phyloP scores from a whole-genome alignment of 2,888 invertebrate genomes.

The Tipula lateralis region DNA sequence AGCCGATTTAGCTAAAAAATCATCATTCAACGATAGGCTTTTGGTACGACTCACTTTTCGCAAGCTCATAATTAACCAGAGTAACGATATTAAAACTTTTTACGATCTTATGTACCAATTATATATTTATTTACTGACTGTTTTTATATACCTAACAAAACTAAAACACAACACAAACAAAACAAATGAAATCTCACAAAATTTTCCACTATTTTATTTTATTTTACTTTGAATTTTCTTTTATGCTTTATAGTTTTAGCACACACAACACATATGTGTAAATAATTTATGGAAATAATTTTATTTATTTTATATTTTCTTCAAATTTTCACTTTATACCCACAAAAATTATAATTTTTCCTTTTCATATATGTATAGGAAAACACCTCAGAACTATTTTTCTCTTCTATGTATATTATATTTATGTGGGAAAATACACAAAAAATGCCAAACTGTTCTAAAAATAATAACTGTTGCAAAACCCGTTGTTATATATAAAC shows the following conservation, averaged over 20 bases:
- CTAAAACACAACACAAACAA: not conserved
- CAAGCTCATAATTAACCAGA: constrained; percentile 33
- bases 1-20: constrained; percentile 38
- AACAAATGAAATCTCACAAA: not conserved
- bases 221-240: not conserved
- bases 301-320: not conserved
- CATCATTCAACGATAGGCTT: constrained; percentile 47
- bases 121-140: not conserved
- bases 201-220: not conserved
- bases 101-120: too few species aligned
- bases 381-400: not conserved
- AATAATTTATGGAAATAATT: not conserved
- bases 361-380: not conserved
- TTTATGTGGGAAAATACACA: not conserved
- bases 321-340: not conserved
- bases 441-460: not conserved
- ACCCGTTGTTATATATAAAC: too few species aligned
- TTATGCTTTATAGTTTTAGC: not conserved
- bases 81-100: not conserved
- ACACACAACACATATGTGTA: not conserved
- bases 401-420: too few species aligned
- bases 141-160: not conserved
- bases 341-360: not conserved
- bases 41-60: constrained; percentile 41
- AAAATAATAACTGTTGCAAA: constrained; percentile 7